Evolutionary conservation across 2,888 invertebrate species (phyloP).

Genomic region (Oasisia sp.): DNA sequence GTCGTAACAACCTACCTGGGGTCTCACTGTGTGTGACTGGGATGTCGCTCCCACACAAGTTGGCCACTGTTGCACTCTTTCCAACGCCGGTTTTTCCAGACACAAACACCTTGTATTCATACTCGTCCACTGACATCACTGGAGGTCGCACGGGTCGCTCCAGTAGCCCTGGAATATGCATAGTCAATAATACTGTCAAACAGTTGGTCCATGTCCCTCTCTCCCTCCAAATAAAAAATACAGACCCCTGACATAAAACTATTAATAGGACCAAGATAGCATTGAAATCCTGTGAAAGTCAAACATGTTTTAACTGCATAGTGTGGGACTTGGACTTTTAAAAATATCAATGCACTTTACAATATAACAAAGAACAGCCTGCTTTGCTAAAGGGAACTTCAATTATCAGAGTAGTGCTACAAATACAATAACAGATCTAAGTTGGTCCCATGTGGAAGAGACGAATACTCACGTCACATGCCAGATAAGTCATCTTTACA

Average conservation of each 20-base stretch:
- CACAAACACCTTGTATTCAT: slow-evolving; percentile 71
- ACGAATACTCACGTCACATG: too few relatives aligned
- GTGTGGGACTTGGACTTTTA: background rate
- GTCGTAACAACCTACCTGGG: slow-evolving; percentile 48
- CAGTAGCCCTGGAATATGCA: slow-evolving; percentile 48
- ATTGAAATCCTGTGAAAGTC: background rate
- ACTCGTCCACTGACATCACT: slow-evolving; percentile 67
- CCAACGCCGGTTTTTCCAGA: slow-evolving; percentile 71
- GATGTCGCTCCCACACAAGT: slow-evolving; percentile 68
- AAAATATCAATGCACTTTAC: too few relatives aligned
- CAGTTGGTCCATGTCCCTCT: background rate
- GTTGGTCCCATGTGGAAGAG: too few relatives aligned
- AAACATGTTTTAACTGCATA: background rate
- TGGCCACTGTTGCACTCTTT: slow-evolving; percentile 69
- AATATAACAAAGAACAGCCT: too few relatives aligned
- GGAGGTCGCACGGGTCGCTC: slow-evolving; percentile 69
- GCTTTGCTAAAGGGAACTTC: too few relatives aligned
- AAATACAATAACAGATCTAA: too few relatives aligned
- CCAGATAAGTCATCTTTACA: too few relatives aligned
- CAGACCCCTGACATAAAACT: too few relatives aligned
- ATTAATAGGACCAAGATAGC: background rate
- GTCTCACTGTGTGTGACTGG: slow-evolving; percentile 64
- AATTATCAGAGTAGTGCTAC: too few relatives aligned
- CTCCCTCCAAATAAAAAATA: too few relatives aligned
- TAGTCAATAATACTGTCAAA: background rate